Evolutionary conservation across 2,797 vertebrate species (phyloP).

Genomic region (Pseudochromis fuscus): DNA sequence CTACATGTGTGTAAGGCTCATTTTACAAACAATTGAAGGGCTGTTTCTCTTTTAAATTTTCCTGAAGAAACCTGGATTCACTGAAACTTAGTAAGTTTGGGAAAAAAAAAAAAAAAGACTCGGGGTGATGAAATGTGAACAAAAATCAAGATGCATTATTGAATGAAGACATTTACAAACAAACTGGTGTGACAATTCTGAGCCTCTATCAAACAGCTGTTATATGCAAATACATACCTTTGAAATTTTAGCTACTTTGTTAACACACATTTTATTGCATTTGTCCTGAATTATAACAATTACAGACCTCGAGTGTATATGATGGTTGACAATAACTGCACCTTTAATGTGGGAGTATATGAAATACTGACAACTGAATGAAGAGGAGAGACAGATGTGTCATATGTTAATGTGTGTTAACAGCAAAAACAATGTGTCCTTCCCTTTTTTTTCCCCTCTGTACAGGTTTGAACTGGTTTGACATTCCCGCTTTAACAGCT

Average conservation of each 20-base stretch:
- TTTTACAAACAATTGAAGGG: background rate
- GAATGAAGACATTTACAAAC: background rate
- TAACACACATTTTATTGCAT: conserved; percentile 22
- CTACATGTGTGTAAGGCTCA: background rate
- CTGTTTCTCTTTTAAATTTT: background rate
- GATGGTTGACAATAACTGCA: conserved; percentile 37
- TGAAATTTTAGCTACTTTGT: background rate
- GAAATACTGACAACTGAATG: conserved; percentile 32
- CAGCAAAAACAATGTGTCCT: background rate
- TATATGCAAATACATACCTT: background rate
- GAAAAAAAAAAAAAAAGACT: background rate
- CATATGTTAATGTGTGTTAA: conserved; percentile 1
- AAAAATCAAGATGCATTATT: background rate
- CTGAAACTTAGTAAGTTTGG: background rate
- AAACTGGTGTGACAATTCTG: background rate
- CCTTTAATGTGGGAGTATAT: conserved; percentile 34
- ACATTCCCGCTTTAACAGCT: conserved; percentile 49
- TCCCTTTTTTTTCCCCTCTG: background rate
- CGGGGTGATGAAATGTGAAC: background rate
- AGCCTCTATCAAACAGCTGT: background rate
- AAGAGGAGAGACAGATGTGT: conserved; percentile 1
- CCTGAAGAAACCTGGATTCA: background rate
- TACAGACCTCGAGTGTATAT: background rate
- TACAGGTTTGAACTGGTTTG: conserved; percentile 64
- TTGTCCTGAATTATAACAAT: conserved; percentile 24